Evolutionary conservation across 2,113 vertebrate genomes (phyloP).

Genomic region (Protobothrops flavoviridis): DNA sequence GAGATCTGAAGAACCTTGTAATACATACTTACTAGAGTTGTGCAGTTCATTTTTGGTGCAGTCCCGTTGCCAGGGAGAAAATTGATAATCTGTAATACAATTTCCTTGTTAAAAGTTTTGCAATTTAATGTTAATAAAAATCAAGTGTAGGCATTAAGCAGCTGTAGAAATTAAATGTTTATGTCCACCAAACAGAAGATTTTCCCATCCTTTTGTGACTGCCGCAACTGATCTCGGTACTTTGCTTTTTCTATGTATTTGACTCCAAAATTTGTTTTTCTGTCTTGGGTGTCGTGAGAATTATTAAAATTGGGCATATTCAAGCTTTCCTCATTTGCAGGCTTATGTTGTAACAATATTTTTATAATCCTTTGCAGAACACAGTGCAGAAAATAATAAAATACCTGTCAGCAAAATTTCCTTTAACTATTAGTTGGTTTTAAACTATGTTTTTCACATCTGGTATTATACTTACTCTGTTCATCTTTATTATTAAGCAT

Average conservation of each 20-base stretch:
- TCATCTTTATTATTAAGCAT: conserved; percentile 90
- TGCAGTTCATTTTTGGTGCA: conserved; percentile 77
- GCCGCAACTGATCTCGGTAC: background rate
- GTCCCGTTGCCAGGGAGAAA: conserved; percentile 75
- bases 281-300: background rate
- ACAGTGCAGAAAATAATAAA: background rate
- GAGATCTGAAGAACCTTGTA: background rate
- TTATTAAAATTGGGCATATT: background rate
- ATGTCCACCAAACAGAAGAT: background rate
- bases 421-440: background rate
- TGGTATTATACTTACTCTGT: conserved; percentile 74
- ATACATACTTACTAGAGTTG: conserved; percentile 72
- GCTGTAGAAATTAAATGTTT: background rate
- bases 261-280: background rate
- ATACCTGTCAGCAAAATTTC: background rate
- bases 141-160: background rate
- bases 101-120: rapidly evolving
- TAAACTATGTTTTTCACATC: background rate
- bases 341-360: background rate
- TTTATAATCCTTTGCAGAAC: background rate
- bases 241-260: background rate
- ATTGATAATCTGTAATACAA: conserved; percentile 77
- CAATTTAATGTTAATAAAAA: background rate
- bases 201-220: background rate
- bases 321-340: background rate